Base-by-base conservation (phyloP, 2,888 invertebrate species). In the Spilarctia lutea region DNA sequence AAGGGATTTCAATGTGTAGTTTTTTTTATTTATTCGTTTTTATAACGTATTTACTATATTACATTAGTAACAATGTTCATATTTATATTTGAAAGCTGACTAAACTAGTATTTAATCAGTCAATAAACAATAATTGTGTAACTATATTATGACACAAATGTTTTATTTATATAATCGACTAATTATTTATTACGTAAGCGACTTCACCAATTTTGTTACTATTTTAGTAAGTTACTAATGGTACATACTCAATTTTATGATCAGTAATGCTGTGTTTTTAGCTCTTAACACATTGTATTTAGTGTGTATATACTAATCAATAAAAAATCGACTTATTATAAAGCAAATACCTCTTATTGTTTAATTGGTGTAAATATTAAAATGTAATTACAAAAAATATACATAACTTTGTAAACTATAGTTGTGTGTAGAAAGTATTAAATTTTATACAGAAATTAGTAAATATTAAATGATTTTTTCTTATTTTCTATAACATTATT, bases 371-470 rank as follows among this genome's bases (percentile, higher is more conserved):
- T 83, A 85, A 79, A 83, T 80, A 83, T 76, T 65, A 48, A 72
- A 65, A 73, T 56, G 65, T 71, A 69, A 75, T 60, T 73, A 67
- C 48, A 73, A 67, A 73, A 56, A 72, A 71, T 80, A 81, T 76
- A 77, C 75, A 76, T 79, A 77, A 76, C 39, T 76, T 80, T 85
- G 85, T 84, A 85, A 85, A 86, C 76, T 81, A 78, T 77, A 78
- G 75, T 82, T 85, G 83, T 86, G 86, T 90, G 89, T 91, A 89
- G 89, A 90, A 86, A 90, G 89, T 92, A 92, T 92, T 92, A 88
- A 90, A 91, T 92, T 92, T 92, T 92, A 91, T 93, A 92, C 91
- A 90, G 84, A 84, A 82, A 77, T 70, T 85, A 83, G 75, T 82
- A 60, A 79, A 82, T 66, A 69, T 42, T 76, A 35, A 74, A 45